Percentiles rank a stretch among this genome's conserved stretches.
Conservation (phyloP, 2,113 vertebrate genomes). For the Lagopus muta region DNA sequence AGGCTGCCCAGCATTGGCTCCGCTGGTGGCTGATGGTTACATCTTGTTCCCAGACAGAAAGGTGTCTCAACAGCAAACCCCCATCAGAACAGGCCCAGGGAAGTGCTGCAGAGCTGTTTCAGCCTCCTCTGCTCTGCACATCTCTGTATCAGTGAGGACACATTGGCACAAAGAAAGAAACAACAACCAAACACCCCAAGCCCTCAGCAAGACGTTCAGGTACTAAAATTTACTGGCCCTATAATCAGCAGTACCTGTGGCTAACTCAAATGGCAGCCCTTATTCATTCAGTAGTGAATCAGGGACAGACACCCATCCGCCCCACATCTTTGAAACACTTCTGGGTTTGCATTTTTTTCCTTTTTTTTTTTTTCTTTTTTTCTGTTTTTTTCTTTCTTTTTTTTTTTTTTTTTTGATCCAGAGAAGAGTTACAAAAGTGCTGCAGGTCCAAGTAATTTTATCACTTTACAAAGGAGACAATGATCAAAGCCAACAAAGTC, state of each 20-base stretch:
- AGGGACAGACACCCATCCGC: constrained; percentile 36
- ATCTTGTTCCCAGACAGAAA: not conserved
- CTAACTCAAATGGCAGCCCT: constrained; percentile 69
- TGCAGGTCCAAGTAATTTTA: constrained; percentile 67
- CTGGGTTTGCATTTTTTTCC: constrained; percentile 64
- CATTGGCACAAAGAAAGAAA: constrained; percentile 70
- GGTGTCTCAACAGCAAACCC: constrained; percentile 3
- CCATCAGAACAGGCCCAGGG: not conserved
- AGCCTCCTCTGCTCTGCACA: not conserved
- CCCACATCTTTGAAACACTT: constrained; percentile 69
- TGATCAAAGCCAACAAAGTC: constrained; percentile 75
- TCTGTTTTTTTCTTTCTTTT: constrained; percentile 70
- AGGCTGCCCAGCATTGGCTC: not conserved
- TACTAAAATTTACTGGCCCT: constrained; percentile 78
- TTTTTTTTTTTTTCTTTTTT: not conserved
- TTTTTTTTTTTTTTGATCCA: constrained; percentile 68
- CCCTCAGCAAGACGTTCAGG: constrained; percentile 76
- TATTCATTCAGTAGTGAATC: constrained; percentile 78
- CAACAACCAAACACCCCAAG: not conserved
- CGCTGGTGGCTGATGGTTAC: not conserved
- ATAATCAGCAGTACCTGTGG: constrained; percentile 77
- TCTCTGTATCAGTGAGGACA: constrained; percentile 33
- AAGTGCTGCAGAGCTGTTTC: not conserved
- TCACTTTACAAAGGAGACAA: constrained; percentile 73
- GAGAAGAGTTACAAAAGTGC: constrained; percentile 75